Conservation (phyloP, 1,140 invertebrate genomes). For the Microplitis demolitor region DNA sequence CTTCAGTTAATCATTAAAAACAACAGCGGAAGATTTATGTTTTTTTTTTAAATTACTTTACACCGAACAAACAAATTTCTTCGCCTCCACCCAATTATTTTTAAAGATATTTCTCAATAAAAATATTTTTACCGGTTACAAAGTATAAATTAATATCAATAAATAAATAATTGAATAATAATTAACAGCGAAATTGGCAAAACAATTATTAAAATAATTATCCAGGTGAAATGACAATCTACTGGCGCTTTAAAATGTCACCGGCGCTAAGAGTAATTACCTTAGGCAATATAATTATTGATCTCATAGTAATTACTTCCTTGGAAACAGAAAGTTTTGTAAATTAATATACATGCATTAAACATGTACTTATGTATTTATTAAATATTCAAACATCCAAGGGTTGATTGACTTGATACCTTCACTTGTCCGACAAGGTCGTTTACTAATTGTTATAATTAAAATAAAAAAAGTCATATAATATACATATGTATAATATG, state of each 20-base stretch:
- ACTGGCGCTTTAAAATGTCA: conserved; percentile 12
- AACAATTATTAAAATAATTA: neutral
- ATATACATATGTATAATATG: neutral
- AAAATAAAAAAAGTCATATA: neutral
- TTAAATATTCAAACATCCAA: neutral
- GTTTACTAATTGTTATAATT: neutral
- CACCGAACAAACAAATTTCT: neutral
- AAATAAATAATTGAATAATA: conserved; percentile 2
- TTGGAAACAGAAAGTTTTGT: conserved; percentile 15
- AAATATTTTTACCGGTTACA: neutral
- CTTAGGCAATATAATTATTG: neutral
- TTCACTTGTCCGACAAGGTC: conserved; percentile 11
- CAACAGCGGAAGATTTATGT: too few species aligned
- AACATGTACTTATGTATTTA: neutral
- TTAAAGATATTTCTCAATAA: too few species aligned
- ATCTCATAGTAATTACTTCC: conserved; percentile 1
- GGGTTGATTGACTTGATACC: conserved; percentile 6
- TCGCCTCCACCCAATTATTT: neutral
- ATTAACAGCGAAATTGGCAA: neutral
- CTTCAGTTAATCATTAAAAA: conserved; percentile 6
- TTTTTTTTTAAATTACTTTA: neutral
- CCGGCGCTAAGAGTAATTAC: conserved; percentile 8
- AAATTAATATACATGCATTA: neutral
- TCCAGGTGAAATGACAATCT: neutral
- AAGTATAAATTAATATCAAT: neutral